A percentile compares a stretch with the other conserved stretches of the same genome.
Conservation (phyloP, 2,113 vertebrate species). For the Dasyornis broadbenti region DNA sequence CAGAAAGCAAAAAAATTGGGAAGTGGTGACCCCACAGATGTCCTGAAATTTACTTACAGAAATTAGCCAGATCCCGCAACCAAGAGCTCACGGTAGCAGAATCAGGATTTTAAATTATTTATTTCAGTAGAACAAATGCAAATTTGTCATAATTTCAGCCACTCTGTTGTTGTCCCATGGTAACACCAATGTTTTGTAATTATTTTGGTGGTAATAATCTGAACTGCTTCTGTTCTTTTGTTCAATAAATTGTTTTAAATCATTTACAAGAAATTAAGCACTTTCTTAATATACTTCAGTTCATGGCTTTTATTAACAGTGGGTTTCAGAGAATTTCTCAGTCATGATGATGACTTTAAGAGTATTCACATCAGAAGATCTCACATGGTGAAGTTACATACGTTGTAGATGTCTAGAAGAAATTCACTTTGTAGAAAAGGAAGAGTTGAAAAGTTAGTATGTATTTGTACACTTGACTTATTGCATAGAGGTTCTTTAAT, state of each 20-base stretch:
- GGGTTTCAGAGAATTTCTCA: background rate
- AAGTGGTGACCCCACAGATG: background rate
- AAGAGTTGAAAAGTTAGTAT: background rate
- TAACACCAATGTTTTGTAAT: background rate
- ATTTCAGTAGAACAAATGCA: background rate
- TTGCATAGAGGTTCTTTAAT: background rate
- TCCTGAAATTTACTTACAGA: background rate
- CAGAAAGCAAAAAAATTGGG: background rate
- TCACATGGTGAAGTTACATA: background rate
- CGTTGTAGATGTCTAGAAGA: background rate
- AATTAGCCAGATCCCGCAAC: background rate
- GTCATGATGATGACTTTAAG: background rate
- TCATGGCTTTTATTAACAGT: background rate
- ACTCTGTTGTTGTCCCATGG: background rate
- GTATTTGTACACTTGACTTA: background rate
- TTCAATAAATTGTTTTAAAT: background rate
- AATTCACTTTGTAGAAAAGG: background rate
- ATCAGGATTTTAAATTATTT: background rate
- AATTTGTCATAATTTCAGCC: background rate
- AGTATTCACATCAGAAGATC: background rate
- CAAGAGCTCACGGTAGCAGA: background rate
- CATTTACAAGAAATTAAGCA: background rate
- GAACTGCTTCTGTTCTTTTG: background rate
- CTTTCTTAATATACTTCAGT: background rate
- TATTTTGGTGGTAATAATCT: background rate